Conservation (phyloP, 2,888 invertebrate species). For the Drosophila glabriapex region DNA sequence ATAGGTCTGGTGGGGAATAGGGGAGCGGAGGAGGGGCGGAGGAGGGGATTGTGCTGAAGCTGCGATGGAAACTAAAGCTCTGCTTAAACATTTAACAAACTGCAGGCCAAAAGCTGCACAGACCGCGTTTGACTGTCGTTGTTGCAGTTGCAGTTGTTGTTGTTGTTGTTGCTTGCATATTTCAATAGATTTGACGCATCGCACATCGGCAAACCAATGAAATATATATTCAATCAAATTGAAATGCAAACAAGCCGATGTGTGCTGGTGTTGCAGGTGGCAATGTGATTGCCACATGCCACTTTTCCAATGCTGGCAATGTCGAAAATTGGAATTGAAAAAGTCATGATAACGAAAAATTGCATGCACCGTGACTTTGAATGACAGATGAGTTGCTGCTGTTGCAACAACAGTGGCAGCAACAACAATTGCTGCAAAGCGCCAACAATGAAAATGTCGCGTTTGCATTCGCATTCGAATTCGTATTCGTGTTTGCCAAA, state of each 20-base stretch:
- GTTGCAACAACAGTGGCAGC: slow-evolving; percentile 22
- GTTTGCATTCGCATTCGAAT: slow-evolving; percentile 67
- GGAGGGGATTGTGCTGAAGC: slow-evolving; percentile 12
- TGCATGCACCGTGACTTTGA: slow-evolving; percentile 74
- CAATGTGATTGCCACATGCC: slow-evolving; percentile 36
- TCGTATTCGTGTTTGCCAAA: slow-evolving; percentile 31
- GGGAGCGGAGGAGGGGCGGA: background rate
- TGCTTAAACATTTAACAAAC: slow-evolving; percentile 78
- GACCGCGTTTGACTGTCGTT: slow-evolving; percentile 66
- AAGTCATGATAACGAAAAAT: slow-evolving; percentile 73
- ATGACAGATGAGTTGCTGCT: slow-evolving; percentile 75
- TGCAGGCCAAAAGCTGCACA: slow-evolving; percentile 74
- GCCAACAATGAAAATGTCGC: slow-evolving; percentile 78
- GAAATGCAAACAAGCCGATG: slow-evolving; percentile 73
- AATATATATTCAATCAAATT: slow-evolving; percentile 78
- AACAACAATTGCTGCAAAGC: slow-evolving; percentile 47
- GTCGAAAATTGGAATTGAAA: slow-evolving; percentile 73
- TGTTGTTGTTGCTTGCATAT: slow-evolving; percentile 57
- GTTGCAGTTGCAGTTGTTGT: slow-evolving; percentile 25
- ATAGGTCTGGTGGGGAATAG: slow-evolving; percentile 37
- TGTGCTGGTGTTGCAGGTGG: slow-evolving; percentile 26
- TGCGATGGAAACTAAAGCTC: slow-evolving; percentile 56
- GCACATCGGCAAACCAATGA: slow-evolving; percentile 53
- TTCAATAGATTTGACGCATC: slow-evolving; percentile 62
- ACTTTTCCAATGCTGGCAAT: slow-evolving; percentile 27